Percentiles rank a stretch among this genome's conserved stretches.
Evolutionary conservation across 2,113 vertebrate genomes (phyloP).

Genomic region (Dicrurus megarhynchus): DNA sequence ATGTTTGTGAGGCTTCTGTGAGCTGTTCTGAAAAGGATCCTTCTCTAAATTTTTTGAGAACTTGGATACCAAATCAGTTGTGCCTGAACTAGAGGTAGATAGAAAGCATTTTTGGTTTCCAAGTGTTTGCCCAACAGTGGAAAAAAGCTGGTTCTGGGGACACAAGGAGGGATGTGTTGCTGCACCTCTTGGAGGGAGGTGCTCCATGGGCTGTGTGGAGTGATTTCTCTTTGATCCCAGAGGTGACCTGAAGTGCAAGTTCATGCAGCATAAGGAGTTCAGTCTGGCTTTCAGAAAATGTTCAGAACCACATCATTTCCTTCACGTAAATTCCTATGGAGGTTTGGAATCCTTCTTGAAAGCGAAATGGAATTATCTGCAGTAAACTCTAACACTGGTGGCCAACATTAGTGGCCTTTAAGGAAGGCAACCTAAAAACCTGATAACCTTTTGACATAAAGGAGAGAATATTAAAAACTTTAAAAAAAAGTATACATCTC

Average conservation of each 20-base stretch:
- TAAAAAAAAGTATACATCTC: neutral
- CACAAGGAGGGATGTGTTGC: neutral
- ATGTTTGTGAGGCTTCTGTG: neutral
- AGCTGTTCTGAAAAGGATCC: neutral
- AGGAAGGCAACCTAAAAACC: neutral
- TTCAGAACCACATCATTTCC: neutral
- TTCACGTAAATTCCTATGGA: neutral
- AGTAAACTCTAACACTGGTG: neutral
- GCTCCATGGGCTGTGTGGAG: neutral
- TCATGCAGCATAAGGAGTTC: neutral
- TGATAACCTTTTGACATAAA: neutral
- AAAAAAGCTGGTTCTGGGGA: neutral
- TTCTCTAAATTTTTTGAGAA: neutral
- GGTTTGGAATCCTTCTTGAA: neutral
- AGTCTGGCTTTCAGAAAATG: neutral
- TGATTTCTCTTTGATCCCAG: neutral
- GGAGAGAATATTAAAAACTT: neutral
- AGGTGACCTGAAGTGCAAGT: neutral
- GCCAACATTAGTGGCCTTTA: neutral
- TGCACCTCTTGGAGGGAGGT: neutral
- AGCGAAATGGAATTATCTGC: neutral
- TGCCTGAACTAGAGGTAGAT: neutral
- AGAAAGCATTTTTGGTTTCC: neutral
- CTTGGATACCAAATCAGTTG: neutral
- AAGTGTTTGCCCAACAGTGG: neutral